Evolutionary conservation across 2,888 invertebrate species (phyloP).

Genomic region (Pristionchus fissidentatus): DNA sequence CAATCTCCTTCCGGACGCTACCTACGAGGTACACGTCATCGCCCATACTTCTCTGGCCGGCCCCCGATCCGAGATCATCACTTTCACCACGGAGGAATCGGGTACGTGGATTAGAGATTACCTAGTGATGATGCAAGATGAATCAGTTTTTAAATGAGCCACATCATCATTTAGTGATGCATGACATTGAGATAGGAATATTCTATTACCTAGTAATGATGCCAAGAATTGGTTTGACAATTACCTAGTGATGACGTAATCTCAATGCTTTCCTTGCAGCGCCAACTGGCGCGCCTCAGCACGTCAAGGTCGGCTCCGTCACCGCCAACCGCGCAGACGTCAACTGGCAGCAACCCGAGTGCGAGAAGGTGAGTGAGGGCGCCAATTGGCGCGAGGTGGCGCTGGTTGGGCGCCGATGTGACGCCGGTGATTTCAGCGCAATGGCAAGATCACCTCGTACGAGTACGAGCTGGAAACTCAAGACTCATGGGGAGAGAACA

Average conservation of each 20-base stretch:
- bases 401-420: background rate
- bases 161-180: too few relatives aligned
- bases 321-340: conserved; percentile 70
- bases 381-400: too few relatives aligned
- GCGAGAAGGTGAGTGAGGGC: conserved; percentile 60
- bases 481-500: conserved; percentile 72
- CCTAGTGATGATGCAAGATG: background rate
- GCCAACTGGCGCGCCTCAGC: conserved; percentile 71
- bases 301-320: conserved; percentile 68
- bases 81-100: conserved; percentile 74
- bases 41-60: conserved; percentile 75
- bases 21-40: conserved; percentile 74
- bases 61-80: conserved; percentile 70
- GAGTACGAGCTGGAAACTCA: conserved; percentile 72
- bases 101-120: conserved; percentile 41
- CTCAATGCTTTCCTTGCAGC: conserved; percentile 41
- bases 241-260: background rate
- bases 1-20: conserved; percentile 73
- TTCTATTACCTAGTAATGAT: too few relatives aligned
- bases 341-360: conserved; percentile 74
- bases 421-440: conserved; percentile 54
- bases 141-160: conserved; percentile 54
- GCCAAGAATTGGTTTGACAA: background rate
- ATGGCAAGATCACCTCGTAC: conserved; percentile 74
- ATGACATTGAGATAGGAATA: too few relatives aligned